phyloP scores from a whole-genome alignment of 2,113 vertebrate genomes.

The Pseudorectes ferrugineus region DNA sequence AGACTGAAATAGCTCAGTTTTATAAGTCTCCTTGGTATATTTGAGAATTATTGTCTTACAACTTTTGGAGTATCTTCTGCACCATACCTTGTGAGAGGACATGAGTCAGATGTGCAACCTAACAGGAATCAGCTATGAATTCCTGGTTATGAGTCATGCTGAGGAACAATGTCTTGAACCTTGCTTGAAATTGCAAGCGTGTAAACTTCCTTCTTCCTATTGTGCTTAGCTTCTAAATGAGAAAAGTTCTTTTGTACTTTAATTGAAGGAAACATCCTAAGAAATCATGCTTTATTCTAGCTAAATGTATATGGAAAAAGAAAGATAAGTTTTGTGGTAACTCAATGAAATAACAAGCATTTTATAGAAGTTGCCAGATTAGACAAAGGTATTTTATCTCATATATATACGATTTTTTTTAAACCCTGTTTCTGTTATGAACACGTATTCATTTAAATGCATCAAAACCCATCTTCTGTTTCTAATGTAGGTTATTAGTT shows the following conservation, averaged over 20 bases:
- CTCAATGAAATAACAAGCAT: neutral
- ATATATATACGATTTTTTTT: neutral
- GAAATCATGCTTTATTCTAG: neutral
- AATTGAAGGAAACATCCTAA: neutral
- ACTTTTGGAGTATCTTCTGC: neutral
- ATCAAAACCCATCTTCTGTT: neutral
- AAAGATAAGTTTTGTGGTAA: neutral
- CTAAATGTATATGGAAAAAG: neutral
- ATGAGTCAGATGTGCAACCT: slow-evolving; percentile 51
- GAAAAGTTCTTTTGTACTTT: slow-evolving; percentile 17
- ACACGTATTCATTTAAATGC: neutral
- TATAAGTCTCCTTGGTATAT: neutral
- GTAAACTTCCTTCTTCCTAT: slow-evolving; percentile 66
- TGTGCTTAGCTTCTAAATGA: slow-evolving; percentile 3
- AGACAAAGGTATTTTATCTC: neutral
- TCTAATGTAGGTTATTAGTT: neutral
- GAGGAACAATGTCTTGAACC: slow-evolving; percentile 41
- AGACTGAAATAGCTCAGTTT: neutral
- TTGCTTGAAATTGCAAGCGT: neutral
- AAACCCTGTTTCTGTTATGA: neutral
- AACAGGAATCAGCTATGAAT: slow-evolving; percentile 58
- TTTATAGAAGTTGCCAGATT: neutral
- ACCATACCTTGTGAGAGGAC: neutral
- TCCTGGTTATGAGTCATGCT: slow-evolving; percentile 54
- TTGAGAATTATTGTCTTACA: neutral